Evolutionary conservation across 2,113 vertebrate species (phyloP), one percentile per base, ranked within the genome.

Genomic region (Cairina moschata): DNA sequence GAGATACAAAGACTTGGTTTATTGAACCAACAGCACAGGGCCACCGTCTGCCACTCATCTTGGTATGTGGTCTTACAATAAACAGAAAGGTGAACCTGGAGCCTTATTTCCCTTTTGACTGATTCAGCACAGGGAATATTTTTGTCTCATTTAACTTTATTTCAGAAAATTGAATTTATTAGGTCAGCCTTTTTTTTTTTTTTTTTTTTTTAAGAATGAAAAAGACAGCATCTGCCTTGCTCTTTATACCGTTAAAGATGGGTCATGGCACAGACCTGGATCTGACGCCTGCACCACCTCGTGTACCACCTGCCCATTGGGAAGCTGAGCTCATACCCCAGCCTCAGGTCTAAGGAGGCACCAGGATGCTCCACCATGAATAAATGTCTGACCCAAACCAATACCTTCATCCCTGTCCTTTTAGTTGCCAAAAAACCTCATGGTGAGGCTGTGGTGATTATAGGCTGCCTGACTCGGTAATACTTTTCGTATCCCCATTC

Each of bases 1-100:
- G 93, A 86, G n/a, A 78, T 74, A 93, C 85, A 96, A 95, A 92
- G 65, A 60, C 68, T 40, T 63, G 54, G 48, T 69, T 94, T 93
- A 83, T 76, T 17, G 5, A 90, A 66, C 78, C 4, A 13, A 26
- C 86, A 86, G 58, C 34, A 13, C 23, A 66, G 40, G 59, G 78
- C 54, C 0, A 0, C 50, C 55, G 81, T 69, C 78, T 91, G 86
- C 66, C 83, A 71, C 36, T 95, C 73, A 72, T 69, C 68, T 83
- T 93, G 82, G 42, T 55, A 46, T 82, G 62, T 89, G 74, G 88
- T 77, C 74, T 83, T 32, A 59, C 5, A 73, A 75, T 29, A 84
- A 88, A 82, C 55, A 80, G 32, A 83, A 91, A 83, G 44, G 66
- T 86, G 44, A 91, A 77, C 13, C n/a, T 60, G 40, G 2, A 92